A percentile compares a stretch with the other conserved stretches of the same genome.
phyloP scores from a whole-genome alignment of 2,113 vertebrate genomes.

The Pelmatolapia mariae region DNA sequence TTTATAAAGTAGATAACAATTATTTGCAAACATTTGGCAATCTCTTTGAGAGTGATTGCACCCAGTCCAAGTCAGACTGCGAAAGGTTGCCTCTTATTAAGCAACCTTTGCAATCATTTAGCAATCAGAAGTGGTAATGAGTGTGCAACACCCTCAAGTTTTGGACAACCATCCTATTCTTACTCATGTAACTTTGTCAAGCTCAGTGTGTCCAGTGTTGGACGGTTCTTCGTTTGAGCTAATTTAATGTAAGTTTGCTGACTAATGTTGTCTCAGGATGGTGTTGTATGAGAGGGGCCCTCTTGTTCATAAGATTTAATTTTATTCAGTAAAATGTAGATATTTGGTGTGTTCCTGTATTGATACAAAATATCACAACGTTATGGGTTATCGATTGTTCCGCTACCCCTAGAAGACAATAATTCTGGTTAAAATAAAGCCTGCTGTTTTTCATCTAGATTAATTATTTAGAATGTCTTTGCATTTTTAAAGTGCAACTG shows the following conservation, averaged over 20 bases:
- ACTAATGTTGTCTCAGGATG: neutral
- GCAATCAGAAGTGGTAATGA: neutral
- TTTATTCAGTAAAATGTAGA: neutral
- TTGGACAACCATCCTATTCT: neutral
- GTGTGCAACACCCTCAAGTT: neutral
- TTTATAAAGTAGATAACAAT: neutral
- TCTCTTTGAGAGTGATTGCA: neutral
- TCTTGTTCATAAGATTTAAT: neutral
- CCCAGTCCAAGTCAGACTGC: neutral
- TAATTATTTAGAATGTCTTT: constrained; percentile 41
- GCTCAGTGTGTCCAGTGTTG: neutral
- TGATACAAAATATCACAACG: neutral
- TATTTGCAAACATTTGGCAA: neutral
- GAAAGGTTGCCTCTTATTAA: neutral
- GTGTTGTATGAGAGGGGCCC: neutral
- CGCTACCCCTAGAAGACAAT: neutral
- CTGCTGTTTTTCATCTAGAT: neutral
- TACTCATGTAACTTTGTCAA: neutral
- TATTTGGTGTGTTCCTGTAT: neutral
- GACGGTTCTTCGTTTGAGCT: neutral
- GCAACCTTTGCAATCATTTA: neutral
- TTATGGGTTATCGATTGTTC: neutral
- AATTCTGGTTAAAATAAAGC: neutral
- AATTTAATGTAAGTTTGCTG: neutral
- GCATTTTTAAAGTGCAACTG: constrained; percentile 40